Evolutionary conservation across 2,797 vertebrate genomes (phyloP), one percentile per base, ranked within the genome.

Genomic region (Sebastes reedi): DNA sequence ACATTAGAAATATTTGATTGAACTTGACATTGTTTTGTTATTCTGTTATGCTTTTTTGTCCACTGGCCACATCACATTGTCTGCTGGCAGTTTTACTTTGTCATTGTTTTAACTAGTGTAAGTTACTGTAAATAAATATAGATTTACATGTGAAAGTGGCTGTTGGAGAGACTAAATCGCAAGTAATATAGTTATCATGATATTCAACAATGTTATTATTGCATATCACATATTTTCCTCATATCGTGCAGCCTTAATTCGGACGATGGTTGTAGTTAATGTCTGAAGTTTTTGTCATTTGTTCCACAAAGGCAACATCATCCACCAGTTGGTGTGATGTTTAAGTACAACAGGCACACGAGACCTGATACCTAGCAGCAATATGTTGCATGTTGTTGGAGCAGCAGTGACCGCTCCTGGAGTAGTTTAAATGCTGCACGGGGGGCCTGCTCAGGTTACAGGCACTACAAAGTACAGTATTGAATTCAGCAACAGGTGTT

Each of bases 401-500:
- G 68, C 32, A 46, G 46, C 18, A n/a, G 50, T 64, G 72, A 27
- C 64, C 20, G 66, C 80, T 84, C 60, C 8, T 74, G 52, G 25
- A 65, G 81, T 79, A 73, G 74, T 77, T 60, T 79, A 73, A 85
- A 79, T 75, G 65, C 71, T 87, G 70, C 75, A 67, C 58, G 36
- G 67, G 46, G 62, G 27, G 39, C 27, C 65, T 36, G 29, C 82
- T 95, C 90, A 65, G 67, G 85, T 95, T 95, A 90, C 94, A 67
- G n/a, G 46, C 12, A 11, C 30, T 34, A 71, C 78, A 86, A 86
- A 62, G 64, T 88, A 79, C 82, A 87, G 85, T 88, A 77, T 88
- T 88, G 88, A 85, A 81, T 93, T 91, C 67, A 79, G 75, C 71
- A 73, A 92, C 92, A 93, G 90, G 92, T 94, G 94, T 88, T 87